Evolutionary conservation across 2,113 vertebrate species (phyloP).

Genomic region (Lasiurus cinereus): DNA sequence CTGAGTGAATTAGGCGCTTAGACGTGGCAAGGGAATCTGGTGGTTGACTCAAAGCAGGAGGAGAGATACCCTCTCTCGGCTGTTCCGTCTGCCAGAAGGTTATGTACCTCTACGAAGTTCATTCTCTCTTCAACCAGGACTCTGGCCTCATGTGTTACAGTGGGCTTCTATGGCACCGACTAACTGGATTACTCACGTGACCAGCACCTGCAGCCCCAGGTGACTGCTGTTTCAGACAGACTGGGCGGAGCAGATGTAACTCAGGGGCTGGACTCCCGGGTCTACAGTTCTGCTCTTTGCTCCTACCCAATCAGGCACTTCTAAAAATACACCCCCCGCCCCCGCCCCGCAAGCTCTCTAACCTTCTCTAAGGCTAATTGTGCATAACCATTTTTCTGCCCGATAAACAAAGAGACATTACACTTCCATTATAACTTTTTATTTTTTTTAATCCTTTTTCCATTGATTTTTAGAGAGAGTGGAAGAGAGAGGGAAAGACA

Average conservation of each 20-base stretch:
- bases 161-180: background rate
- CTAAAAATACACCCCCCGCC: background rate
- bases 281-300: background rate
- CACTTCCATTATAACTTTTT: background rate
- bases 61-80: background rate
- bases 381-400: background rate
- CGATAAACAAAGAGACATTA: background rate
- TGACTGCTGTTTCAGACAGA: background rate
- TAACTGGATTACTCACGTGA: background rate
- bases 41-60: background rate
- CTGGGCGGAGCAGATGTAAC: background rate
- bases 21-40: background rate
- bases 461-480: too few relatives aligned
- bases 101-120: background rate
- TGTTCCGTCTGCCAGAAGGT: background rate
- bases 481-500: too few relatives aligned
- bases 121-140: background rate
- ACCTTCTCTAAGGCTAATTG: background rate
- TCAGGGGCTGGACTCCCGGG: background rate
- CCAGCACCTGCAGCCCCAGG: background rate
- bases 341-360: background rate
- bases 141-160: background rate
- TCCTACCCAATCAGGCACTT: background rate
- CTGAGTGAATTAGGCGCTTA: background rate
- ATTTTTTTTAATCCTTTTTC: too few relatives aligned